Evolutionary conservation across 1,140 invertebrate species (phyloP), one percentile per base, ranked within the genome.

Genomic region (Himalopsyche phryganea): DNA sequence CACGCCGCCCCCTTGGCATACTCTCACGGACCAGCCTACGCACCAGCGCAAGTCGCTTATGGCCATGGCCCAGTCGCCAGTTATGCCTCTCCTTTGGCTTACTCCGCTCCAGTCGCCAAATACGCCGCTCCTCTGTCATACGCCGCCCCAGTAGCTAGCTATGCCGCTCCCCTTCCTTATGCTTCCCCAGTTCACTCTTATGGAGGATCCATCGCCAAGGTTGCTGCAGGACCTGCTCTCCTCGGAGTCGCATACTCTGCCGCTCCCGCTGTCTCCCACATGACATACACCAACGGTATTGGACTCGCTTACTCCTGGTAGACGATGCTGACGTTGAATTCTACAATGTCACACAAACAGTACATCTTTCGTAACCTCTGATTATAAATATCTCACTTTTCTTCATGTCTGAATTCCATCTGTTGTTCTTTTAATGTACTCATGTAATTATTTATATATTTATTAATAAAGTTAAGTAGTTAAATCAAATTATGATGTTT

Each of bases 261-360:
- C 17, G 84, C 85, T 3, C 82, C 84, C 2, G 81, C 82, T 14
- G 85, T 86, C 0, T 82, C 84, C 11, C 84, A 85, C 69, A 83
- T 87, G 79, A 79, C 76, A 23, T 86, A 83, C 71, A 74, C 72
- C 67, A 83, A 81, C 51, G 81, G 81, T 53, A 70, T 82, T 6
- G 82, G 83, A 18, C 68, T 83, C 52, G 76, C 79, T 15, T 83
- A 82, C 64, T 71, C 69, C 38, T 82, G 78, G 77, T 81, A 76
- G 73, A 28, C 23, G 9, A 28, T 28, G 23, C 9, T 9, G 4
- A 5, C 9, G 23, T 9, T 28, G 9, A 28, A 5, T n/a, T 5
- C 23, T 9, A 5, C 23, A n/a, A n/a, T n/a, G n/a, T n/a, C n/a
- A n/a, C n/a, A n/a, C n/a, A 3, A 28, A 5, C 9, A 9, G 9